These are phyloP conservation scores for Deroptyus accipitrinus DNA, from an alignment of 2,113 vertebrate genomes.

Conservation along the genomic window DNA sequence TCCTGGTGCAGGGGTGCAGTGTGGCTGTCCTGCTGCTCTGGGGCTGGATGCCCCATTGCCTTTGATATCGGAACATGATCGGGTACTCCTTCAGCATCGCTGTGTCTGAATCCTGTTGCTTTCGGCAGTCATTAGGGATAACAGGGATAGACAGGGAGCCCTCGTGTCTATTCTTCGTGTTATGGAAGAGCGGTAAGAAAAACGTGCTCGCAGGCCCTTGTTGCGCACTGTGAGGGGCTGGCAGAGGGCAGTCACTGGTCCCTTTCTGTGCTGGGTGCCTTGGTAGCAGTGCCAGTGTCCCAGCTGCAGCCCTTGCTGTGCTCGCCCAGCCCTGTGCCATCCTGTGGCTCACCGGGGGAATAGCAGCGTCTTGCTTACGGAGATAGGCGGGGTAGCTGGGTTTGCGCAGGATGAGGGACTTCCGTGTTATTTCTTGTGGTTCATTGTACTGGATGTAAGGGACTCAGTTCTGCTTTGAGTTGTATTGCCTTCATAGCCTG, in stretches of 20 bases:
- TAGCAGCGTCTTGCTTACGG: neutral
- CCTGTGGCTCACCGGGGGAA: neutral
- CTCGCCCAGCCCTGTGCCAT: neutral
- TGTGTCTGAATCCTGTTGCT: neutral
- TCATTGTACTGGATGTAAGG: neutral
- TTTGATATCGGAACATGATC: accelerated
- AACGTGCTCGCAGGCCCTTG: neutral
- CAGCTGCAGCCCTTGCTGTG: neutral
- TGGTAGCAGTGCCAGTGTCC: neutral
- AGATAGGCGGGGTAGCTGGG: neutral
- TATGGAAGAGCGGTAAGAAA: neutral
- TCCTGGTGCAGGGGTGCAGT: too few species aligned
- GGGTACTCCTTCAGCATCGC: neutral
- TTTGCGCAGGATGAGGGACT: neutral
- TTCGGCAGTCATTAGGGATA: neutral
- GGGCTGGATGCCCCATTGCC: neutral
- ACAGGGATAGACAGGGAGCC: neutral
- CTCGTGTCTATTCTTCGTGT: accelerated
- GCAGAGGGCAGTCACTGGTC: neutral
- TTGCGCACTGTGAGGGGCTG: neutral
- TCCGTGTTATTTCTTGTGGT: neutral
- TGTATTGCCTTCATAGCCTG: neutral
- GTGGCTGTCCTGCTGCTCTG: neutral
- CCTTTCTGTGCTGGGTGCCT: neutral
- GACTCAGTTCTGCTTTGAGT: neutral